Evolutionary conservation across 2,797 vertebrate genomes (phyloP), one percentile per base, ranked within the genome.

Genomic region (Aplochiton taeniatus): DNA sequence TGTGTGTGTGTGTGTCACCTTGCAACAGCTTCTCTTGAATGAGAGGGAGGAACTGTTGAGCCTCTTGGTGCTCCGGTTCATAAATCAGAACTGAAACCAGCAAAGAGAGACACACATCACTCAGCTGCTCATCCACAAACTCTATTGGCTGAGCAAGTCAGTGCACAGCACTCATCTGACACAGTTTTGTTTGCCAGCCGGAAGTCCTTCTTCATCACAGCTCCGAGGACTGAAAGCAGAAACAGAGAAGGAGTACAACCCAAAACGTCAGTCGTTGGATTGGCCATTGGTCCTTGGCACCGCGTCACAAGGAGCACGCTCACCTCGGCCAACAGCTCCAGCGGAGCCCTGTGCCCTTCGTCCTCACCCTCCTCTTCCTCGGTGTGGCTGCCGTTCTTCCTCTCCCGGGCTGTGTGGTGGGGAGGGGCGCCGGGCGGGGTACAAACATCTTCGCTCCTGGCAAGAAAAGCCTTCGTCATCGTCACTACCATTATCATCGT

Each of bases 101-200:
- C 66, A 44, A 54, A 69, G 66, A 68, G 66, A 68, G 8, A 55
- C 18, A 68, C 44, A 10, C 45, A 43, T 58, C 9, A 43, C 46
- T 9, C 55, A 48, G 12, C 52, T 42, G 9, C 57, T 69, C 57
- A 52, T 47, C 47, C 44, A 72, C 20, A 17, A 45, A 67, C 58
- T 11, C 17, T 20, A 63, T 17, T 46, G 52, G 14, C 44, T 45
- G 16, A 52, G 67, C 57, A 14, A n/a, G 0, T 68, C 31, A 58
- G 41, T 12, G 52, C 53, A 93, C 94, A n/a, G 58, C 90, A 96
- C 95, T 95, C 90, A 92, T 94, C 71, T 91, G 87, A 89, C 94
- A 96, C 66, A 95, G 90, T 66, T 89, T n/a, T 92, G 70, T 85
- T 86, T 55, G 93, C 92, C 72, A 90, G 73, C 58, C 46, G 72